Base-by-base conservation (phyloP, 2,113 vertebrate species). In the Garra rufa region DNA sequence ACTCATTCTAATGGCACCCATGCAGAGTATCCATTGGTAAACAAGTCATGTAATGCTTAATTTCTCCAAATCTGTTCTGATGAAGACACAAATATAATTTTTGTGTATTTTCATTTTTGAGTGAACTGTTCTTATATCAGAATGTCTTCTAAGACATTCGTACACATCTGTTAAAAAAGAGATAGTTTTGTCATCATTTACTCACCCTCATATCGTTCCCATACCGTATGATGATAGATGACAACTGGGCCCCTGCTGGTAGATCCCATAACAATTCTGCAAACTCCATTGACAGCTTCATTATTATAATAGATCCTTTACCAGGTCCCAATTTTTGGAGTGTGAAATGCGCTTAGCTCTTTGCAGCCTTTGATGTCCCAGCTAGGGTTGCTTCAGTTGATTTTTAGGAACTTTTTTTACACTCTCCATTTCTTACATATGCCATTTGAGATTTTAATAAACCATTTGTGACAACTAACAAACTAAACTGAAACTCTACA, bases 311-410 rank as follows among this genome's bases (percentile, higher is more conserved):
- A 74, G 14, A 26, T 48, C 6, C n/a, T 74, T 74, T 48, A 28
- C 43, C 44, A 48, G n/a, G 14, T n/a, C 5, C 43, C 24, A 74
- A 28, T 74, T 46, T 26, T 74, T 24, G 43, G 41, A 74, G 41
- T 74, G 71, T 74, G 44, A 74, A 74, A 74, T 48, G 71, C n/a
- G 44, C 44, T 74, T 48, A 48, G 71, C n/a, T 48, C 30, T 38
- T 65, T 9, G 28, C 28, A 30, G 14, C 19, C 70, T 26, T 74
- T 74, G 71, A 74, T 74, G 43, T 48, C 6, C 17, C n/a, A 48
- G 43, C 41, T 44, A 48, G 24, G 44, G 24, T 46, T 74, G n/a
- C 14, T 74, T 74, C n/a, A 48, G 26, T 26, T 69, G 30, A 38
- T 69, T 38, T 67, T 69, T 38, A 38, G 30, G 65, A 69, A 69